Conservation (phyloP, 2,113 vertebrate genomes). For the Anguilla japonica region DNA sequence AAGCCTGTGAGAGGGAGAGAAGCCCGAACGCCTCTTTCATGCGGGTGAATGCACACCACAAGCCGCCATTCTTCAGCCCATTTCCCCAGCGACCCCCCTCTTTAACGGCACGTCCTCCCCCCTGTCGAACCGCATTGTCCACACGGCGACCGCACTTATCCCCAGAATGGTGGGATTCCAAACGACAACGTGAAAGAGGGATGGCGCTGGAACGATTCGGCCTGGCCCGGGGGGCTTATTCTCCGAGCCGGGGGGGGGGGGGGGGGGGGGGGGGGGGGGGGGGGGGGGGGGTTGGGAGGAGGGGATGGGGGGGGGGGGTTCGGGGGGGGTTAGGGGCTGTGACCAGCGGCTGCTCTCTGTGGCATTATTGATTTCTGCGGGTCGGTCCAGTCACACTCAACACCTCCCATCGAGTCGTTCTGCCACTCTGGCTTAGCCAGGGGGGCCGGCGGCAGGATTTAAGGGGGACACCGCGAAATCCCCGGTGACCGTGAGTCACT, state of each 20-base stretch:
- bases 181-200: neutral
- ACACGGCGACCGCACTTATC: neutral
- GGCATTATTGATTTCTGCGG: neutral
- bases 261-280: no score
- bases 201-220: neutral
- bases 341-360: no score
- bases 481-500: neutral
- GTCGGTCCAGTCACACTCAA: no score
- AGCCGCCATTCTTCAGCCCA: neutral
- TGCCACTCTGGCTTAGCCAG: no score
- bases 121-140: neutral
- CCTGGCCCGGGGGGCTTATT: no score
- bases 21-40: neutral
- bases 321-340: neutral
- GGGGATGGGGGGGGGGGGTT: no score
- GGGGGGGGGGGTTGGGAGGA: no score
- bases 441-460: no score
- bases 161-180: neutral
- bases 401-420: no score
- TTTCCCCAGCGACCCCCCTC: neutral
- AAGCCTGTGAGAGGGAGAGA: neutral
- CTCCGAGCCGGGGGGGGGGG: no score
- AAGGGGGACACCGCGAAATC: no score
- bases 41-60: neutral
- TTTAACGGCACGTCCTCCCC: neutral